Percentiles rank a stretch among this genome's conserved stretches.
These are phyloP conservation scores for Hucho hucho DNA, from an alignment of 2,113 vertebrate genomes.

Conservation along the genomic window DNA sequence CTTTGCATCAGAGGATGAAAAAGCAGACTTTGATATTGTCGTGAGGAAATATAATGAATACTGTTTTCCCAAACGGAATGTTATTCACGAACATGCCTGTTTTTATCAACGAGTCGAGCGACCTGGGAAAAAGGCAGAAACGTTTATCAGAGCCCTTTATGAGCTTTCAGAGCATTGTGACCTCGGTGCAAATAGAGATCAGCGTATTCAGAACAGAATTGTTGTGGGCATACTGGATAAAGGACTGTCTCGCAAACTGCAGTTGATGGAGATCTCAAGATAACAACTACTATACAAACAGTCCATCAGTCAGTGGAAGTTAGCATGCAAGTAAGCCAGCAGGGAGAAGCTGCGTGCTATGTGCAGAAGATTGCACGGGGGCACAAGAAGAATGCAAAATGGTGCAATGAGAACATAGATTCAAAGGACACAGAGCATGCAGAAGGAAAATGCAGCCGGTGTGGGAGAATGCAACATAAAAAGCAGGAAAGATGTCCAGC, in stretches of 20 bases:
- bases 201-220: not conserved
- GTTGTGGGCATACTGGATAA: not conserved
- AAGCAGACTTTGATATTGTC: not conserved
- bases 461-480: too few relatives aligned
- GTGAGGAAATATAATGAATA: not conserved
- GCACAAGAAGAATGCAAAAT: too few relatives aligned
- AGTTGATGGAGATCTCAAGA: too few relatives aligned
- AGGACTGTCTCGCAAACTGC: not conserved
- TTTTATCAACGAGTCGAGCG: not conserved
- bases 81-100: slow-evolving; percentile 8
- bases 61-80: slow-evolving; percentile 8
- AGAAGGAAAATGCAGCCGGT: too few relatives aligned
- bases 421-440: too few relatives aligned
- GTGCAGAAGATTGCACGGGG: too few relatives aligned
- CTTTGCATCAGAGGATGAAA: not conserved
- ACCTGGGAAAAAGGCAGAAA: not conserved
- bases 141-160: slow-evolving; percentile 3
- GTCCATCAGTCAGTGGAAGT: too few relatives aligned
- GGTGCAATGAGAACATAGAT: too few relatives aligned
- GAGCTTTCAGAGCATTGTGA: slow-evolving; percentile 12
- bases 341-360: too few relatives aligned
- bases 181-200: not conserved
- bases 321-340: too few relatives aligned
- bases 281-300: too few relatives aligned
- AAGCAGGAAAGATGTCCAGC: too few relatives aligned